phyloP scores from a whole-genome alignment of 2,797 vertebrate species.

The Lithobates pipiens region DNA sequence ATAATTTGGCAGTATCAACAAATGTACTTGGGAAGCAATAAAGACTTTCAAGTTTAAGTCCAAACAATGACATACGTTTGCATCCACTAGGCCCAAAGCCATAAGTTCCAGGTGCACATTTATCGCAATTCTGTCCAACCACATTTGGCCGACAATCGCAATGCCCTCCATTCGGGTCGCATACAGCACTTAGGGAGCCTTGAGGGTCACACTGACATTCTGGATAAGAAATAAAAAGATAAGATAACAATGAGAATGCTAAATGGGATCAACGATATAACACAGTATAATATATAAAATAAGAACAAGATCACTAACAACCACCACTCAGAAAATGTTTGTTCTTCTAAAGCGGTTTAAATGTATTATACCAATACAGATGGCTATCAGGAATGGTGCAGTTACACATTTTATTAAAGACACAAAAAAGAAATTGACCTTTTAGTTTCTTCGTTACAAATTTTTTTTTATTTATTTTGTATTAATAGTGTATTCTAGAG shows the following conservation, averaged over 20 bases:
- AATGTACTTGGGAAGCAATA: background rate
- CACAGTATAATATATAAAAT: too few relatives aligned
- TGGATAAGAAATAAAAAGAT: slow-evolving; percentile 65
- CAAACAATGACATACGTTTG: slow-evolving; percentile 79
- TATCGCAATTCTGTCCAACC: slow-evolving; percentile 88
- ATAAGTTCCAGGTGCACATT: slow-evolving; percentile 88
- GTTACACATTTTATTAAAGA: too few relatives aligned
- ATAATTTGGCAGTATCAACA: background rate
- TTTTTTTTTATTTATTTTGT: too few relatives aligned
- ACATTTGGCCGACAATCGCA: slow-evolving; percentile 92
- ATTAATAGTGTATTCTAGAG: too few relatives aligned
- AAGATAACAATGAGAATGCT: slow-evolving; percentile 5
- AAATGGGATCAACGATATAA: too few relatives aligned
- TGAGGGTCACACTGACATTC: slow-evolving; percentile 94
- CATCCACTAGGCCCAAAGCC: slow-evolving; percentile 93
- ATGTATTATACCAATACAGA: too few relatives aligned
- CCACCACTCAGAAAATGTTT: too few relatives aligned
- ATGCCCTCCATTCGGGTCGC: slow-evolving; percentile 90
- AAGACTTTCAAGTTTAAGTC: background rate
- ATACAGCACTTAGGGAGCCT: slow-evolving; percentile 92
- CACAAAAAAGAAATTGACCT: too few relatives aligned
- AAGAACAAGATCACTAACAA: too few relatives aligned
- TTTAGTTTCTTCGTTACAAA: too few relatives aligned
- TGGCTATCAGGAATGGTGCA: too few relatives aligned
- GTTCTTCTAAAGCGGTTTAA: too few relatives aligned